phyloP scores from a whole-genome alignment of 1,140 invertebrate species.

The Meloidogyne exigua region DNA sequence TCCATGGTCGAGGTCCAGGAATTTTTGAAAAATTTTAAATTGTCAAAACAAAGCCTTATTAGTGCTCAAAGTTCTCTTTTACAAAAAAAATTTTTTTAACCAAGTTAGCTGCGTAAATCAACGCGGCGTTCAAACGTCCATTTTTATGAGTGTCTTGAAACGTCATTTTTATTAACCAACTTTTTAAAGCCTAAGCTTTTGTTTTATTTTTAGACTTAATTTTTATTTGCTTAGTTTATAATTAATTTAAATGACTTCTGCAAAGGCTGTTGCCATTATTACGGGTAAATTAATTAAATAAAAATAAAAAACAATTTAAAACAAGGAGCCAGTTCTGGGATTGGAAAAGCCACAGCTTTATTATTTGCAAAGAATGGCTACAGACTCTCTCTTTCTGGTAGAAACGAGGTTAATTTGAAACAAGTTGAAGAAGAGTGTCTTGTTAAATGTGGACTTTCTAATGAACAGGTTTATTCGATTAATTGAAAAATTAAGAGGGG shows the following conservation, averaged over 20 bases:
- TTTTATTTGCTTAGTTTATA: too few relatives aligned
- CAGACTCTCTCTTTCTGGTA: slow-evolving; percentile 73
- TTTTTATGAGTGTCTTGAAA: too few relatives aligned
- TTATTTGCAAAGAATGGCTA: slow-evolving; percentile 76
- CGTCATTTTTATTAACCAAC: too few relatives aligned
- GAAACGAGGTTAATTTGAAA: slow-evolving; percentile 73
- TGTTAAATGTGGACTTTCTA: slow-evolving; percentile 52
- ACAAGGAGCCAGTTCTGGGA: slow-evolving; percentile 78
- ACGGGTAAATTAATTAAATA: neutral
- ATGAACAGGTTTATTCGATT: slow-evolving; percentile 35
- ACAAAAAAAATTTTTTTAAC: too few relatives aligned
- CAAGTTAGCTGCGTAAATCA: too few relatives aligned
- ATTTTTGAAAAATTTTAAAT: too few relatives aligned
- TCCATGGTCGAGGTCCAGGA: too few relatives aligned
- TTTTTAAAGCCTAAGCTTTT: too few relatives aligned
- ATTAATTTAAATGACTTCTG: neutral
- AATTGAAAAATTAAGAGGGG: neutral
- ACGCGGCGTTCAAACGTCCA: too few relatives aligned
- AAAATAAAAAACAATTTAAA: neutral
- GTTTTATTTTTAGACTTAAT: too few relatives aligned
- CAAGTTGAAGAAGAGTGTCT: slow-evolving; percentile 72
- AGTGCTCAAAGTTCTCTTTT: too few relatives aligned
- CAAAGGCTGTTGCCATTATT: neutral
- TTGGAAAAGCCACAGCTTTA: slow-evolving; percentile 69
- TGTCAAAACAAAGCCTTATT: too few relatives aligned